Conservation (phyloP, 2,113 vertebrate species). For the Eidolon helvum region DNA sequence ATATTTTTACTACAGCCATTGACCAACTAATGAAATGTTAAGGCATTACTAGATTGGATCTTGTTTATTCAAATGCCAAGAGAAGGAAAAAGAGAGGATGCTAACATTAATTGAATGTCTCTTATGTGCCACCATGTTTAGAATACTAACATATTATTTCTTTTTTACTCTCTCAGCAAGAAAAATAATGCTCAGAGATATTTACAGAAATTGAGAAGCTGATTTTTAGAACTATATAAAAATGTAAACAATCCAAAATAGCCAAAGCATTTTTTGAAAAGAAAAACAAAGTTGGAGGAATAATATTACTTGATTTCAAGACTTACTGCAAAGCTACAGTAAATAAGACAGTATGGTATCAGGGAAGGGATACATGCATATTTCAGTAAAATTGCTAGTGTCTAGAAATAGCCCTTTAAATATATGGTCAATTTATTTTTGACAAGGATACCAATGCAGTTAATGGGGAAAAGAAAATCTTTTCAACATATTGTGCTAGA, state of each 20-base stretch:
- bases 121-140: not conserved
- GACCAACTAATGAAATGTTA: constrained; percentile 65
- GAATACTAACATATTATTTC: not conserved
- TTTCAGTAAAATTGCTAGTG: not conserved
- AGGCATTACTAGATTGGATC: constrained; percentile 32
- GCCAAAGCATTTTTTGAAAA: not conserved
- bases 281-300: not conserved
- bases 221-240: constrained; percentile 9
- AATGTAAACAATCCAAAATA: constrained; percentile 25
- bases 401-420: not conserved
- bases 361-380: not conserved
- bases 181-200: not conserved
- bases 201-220: constrained; percentile 2
- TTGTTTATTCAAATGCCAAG: constrained; percentile 35
- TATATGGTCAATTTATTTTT: not conserved
- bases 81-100: not conserved
- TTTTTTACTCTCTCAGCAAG: not conserved
- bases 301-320: not conserved
- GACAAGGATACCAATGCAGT: not conserved
- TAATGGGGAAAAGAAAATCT: not conserved
- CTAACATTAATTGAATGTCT: not conserved
- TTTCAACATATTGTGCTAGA: constrained; percentile 12
- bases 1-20: constrained; percentile 66
- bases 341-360: not conserved
- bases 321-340: not conserved